Conservation (phyloP, 2,888 invertebrate species). For the Pachycephus smyrnensis region DNA sequence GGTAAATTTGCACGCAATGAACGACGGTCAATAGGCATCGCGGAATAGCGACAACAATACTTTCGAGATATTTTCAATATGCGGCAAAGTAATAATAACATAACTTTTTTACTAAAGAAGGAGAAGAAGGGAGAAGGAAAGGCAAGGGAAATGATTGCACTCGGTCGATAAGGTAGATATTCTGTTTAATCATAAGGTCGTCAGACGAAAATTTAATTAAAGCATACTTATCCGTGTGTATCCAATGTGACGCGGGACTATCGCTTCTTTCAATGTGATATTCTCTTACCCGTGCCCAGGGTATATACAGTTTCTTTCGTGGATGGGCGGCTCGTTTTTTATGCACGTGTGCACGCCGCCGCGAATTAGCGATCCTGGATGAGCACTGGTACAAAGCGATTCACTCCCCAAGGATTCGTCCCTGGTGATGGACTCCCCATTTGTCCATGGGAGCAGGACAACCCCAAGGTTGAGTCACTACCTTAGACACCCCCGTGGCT, state of each 20-base stretch:
- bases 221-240: neutral
- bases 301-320: neutral
- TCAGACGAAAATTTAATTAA: neutral
- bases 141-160: no score
- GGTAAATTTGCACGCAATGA: no score
- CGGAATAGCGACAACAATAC: no score
- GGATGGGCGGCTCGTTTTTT: conserved; percentile 11
- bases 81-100: no score
- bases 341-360: conserved; percentile 45
- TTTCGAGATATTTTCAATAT: no score
- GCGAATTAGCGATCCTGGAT: conserved; percentile 36
- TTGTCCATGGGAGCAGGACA: conserved; percentile 28
- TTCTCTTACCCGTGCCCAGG: neutral
- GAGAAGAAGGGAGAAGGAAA: no score
- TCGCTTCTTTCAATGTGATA: neutral
- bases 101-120: no score
- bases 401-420: neutral
- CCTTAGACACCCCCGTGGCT: conserved; percentile 27
- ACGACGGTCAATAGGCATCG: no score
- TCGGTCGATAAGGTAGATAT: neutral
- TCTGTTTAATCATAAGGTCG: no score
- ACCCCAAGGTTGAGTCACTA: conserved; percentile 20
- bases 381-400: conserved; percentile 31
- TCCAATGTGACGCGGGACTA: neutral
- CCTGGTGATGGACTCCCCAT: conserved; percentile 14